Conservation (phyloP, 2,113 vertebrate species). For the Pseudois nayaur region DNA sequence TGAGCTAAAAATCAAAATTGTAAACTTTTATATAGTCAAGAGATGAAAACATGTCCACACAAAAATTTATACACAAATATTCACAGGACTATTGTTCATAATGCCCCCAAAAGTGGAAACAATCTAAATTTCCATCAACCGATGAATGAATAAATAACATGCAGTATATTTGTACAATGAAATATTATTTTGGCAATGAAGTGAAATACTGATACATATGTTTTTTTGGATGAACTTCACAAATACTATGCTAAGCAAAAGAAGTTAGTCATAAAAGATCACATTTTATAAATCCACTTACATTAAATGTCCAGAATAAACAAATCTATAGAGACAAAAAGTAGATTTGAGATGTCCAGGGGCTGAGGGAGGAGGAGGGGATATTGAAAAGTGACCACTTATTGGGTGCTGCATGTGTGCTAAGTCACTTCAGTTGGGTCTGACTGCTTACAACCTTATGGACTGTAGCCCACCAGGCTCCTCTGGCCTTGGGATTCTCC, state of each 20-base stretch:
- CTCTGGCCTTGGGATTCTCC: not conserved
- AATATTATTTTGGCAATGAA: not conserved
- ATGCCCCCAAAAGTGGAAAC: not conserved
- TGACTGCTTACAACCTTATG: not conserved
- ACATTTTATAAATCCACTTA: not conserved
- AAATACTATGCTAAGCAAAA: not conserved
- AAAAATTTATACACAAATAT: not conserved
- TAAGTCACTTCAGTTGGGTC: not conserved
- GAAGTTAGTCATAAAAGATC: not conserved
- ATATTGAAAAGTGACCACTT: not conserved
- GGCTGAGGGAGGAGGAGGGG: not conserved
- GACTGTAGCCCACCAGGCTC: not conserved
- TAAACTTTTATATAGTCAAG: not conserved
- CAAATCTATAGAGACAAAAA: not conserved
- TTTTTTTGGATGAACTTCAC: not conserved
- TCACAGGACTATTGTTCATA: not conserved
- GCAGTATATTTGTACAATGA: not conserved
- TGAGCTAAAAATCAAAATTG: not conserved
- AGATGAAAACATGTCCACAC: not conserved
- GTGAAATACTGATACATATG: not conserved
- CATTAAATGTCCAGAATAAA: not conserved
- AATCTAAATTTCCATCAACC: not conserved
- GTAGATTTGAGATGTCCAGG: not conserved
- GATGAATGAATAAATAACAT: not conserved
- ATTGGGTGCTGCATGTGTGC: not conserved